A percentile compares a stretch with the other conserved stretches of the same genome.
These are phyloP conservation scores for Tiliacea aurago DNA, from an alignment of 2,888 invertebrate genomes.

Conservation along the genomic window DNA sequence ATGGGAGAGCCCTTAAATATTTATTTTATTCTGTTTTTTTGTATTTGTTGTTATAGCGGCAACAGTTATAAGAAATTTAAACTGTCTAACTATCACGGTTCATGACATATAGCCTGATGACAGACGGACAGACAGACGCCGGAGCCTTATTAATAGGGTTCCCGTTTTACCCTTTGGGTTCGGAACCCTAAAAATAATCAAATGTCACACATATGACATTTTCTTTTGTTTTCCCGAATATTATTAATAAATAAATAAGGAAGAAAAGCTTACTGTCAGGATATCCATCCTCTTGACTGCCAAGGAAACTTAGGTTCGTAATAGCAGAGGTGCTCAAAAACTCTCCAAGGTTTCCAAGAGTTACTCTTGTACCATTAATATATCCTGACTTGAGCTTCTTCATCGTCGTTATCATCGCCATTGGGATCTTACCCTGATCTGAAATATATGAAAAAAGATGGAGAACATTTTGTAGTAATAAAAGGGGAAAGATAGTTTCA, in stretches of 20 bases:
- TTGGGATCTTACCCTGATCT: conserved; percentile 97
- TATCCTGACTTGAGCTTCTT: conserved; percentile 99
- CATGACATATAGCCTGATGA: too few species aligned
- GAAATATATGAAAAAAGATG: conserved; percentile 72
- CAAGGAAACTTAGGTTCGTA: conserved; percentile 98
- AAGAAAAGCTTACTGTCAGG: conserved; percentile 93
- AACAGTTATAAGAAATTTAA: too few species aligned
- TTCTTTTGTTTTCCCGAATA: background rate
- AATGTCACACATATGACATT: too few species aligned
- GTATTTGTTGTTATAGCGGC: too few species aligned
- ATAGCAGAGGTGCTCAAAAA: conserved; percentile 99
- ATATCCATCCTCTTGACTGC: conserved; percentile 97
- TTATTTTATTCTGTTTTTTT: too few species aligned
- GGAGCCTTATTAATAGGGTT: too few species aligned
- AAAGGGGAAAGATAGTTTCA: background rate
- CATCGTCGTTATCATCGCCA: conserved; percentile 99
- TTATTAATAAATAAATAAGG: background rate
- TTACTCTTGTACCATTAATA: conserved; percentile 99
- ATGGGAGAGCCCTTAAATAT: too few species aligned
- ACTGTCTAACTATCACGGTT: too few species aligned
- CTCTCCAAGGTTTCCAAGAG: conserved; percentile 97
- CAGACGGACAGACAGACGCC: too few species aligned
- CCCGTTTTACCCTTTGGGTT: too few species aligned
- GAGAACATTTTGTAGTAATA: background rate
- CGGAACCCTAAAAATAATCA: too few species aligned